These are phyloP conservation scores for Otocyon megalotis DNA, from an alignment of 2,113 vertebrate genomes.

Conservation along the genomic window DNA sequence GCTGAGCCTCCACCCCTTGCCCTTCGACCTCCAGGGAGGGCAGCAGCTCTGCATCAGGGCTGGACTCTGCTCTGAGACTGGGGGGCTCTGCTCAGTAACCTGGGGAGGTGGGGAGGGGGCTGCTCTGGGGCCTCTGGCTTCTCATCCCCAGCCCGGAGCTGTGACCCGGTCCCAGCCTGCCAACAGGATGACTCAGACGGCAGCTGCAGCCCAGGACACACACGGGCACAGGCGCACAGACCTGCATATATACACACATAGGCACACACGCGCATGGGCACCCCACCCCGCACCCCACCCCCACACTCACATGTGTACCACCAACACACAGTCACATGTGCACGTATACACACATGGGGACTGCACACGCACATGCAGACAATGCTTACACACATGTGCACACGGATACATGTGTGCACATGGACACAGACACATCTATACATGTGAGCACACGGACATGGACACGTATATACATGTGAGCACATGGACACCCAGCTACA, in stretches of 20 bases:
- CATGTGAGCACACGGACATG: background rate
- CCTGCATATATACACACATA: background rate
- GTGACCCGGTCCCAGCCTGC: background rate
- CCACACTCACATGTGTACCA: accelerated
- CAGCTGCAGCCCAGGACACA: background rate
- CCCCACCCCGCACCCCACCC: background rate
- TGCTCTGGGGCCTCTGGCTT: background rate
- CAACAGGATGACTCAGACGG: background rate
- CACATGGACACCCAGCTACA: background rate
- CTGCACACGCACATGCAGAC: background rate
- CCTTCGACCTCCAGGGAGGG: background rate
- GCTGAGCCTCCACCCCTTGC: background rate
- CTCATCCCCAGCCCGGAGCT: background rate
- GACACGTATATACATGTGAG: background rate
- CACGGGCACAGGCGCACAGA: background rate
- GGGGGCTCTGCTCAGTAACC: too few species aligned
- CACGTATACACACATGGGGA: too few species aligned
- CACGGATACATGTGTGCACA: background rate
- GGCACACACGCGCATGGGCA: too few species aligned
- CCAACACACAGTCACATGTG: background rate
- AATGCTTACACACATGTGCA: too few species aligned
- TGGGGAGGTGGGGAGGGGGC: background rate
- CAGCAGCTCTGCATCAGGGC: background rate
- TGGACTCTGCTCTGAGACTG: background rate
- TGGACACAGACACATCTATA: background rate